Conservation (phyloP, 2,888 invertebrate species). For the Charanyca ferruginea region DNA sequence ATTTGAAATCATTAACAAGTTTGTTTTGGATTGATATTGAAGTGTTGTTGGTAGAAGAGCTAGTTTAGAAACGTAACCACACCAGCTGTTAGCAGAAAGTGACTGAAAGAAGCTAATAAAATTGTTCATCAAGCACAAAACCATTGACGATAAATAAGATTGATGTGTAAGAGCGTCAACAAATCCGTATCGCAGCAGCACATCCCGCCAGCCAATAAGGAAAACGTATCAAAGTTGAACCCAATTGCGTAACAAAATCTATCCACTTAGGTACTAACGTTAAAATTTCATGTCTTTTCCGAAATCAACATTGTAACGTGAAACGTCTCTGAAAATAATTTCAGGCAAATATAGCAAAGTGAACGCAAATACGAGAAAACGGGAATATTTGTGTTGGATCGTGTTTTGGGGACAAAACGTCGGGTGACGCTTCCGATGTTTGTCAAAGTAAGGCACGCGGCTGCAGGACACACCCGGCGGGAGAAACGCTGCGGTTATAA, state of each 20-base stretch:
- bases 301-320: slow-evolving; percentile 71
- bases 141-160: slow-evolving; percentile 34
- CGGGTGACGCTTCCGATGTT: slow-evolving; percentile 68
- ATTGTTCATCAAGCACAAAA: neutral
- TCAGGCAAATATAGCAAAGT: slow-evolving; percentile 82
- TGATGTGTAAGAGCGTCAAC: slow-evolving; percentile 53
- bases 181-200: slow-evolving; percentile 30
- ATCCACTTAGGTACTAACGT: slow-evolving; percentile 47
- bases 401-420: slow-evolving; percentile 69
- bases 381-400: slow-evolving; percentile 77
- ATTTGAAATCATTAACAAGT: no score
- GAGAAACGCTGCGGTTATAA: slow-evolving; percentile 28
- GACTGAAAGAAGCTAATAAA: neutral
- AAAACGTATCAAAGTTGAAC: slow-evolving; percentile 63
- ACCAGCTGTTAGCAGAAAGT: neutral
- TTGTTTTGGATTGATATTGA: no score
- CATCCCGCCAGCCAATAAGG: slow-evolving; percentile 56
- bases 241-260: slow-evolving; percentile 58
- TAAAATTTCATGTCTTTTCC: slow-evolving; percentile 54
- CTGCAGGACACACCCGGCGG: slow-evolving; percentile 19
- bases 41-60: neutral
- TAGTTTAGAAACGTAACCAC: neutral
- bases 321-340: slow-evolving; percentile 75
- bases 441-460: slow-evolving; percentile 46
- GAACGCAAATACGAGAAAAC: slow-evolving; percentile 84